Evolutionary conservation across 2,113 vertebrate genomes (phyloP), one percentile per base, ranked within the genome.

Genomic region (Asarcornis scutulata): DNA sequence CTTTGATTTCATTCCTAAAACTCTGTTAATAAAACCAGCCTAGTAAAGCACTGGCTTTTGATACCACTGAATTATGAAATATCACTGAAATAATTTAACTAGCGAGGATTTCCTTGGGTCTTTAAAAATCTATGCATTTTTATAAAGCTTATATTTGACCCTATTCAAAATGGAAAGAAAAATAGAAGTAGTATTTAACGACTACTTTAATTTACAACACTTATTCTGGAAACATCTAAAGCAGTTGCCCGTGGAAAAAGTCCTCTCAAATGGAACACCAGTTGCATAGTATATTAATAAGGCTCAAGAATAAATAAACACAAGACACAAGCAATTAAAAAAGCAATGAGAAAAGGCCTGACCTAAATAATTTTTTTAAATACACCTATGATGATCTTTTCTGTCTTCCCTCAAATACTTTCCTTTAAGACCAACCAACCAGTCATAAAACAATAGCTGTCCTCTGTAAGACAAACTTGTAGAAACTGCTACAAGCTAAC

Each of bases 341-440:
- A 11, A 34, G 10, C 46, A 46, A 8, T 9, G 17, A 60, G 34
- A 67, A 71, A 29, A 58, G 81, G 5, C 11, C 64, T 53, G 3
- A 11, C 13, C 11, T 27, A 67, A 34, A 27, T 32, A 17, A 40
- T 5, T 0, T 38, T 72, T 64, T 90, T 48, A 44, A 90, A 66
- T 40, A 53, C 4, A 60, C 46, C 4, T 50, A 42, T 0, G 0
- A 67, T 27, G 5, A 4, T 17, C 5, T 72, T 36, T 67, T 46
- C 78, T 79, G 17, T n/a, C 6, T 31, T 62, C 34, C 44, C 66
- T 82, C 32, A 36, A 42, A 84, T 6, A 32, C 17, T 10, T 31
- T 62, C 13, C 42, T 82, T 44, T 80, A 48, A 83, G n/a, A 60
- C 8, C 58, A 81, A 29, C 1, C 55, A 42, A 72, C 13, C 23